phyloP scores from a whole-genome alignment of 2,113 vertebrate species.

The Colius striatus region DNA sequence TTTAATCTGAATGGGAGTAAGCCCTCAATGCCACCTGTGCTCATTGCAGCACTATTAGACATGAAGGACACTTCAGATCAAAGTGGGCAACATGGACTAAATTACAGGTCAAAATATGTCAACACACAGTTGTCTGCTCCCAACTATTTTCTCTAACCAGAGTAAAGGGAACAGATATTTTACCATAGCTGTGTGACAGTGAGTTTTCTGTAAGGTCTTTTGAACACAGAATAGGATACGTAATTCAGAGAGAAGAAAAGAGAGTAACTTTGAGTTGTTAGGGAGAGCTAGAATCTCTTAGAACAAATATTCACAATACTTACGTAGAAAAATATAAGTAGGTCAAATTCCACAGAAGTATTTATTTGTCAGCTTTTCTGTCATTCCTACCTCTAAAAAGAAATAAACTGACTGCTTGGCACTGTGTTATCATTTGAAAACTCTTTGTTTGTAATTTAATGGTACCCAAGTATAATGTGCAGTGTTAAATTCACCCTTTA shows the following conservation, averaged over 20 bases:
- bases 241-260: background rate
- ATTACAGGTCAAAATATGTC: background rate
- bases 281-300: background rate
- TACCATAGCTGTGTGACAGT: background rate
- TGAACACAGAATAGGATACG: background rate
- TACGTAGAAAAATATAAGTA: background rate
- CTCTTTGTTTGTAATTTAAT: background rate
- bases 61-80: background rate
- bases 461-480: background rate
- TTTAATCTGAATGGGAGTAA: background rate
- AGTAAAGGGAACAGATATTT: background rate
- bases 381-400: background rate
- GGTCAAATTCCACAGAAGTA: background rate
- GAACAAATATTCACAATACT: background rate
- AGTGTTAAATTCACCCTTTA: background rate
- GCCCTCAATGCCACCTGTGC: background rate
- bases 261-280: background rate
- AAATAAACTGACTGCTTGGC: background rate
- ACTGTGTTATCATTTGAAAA: background rate
- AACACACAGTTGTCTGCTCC: background rate
- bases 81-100: rapidly evolving
- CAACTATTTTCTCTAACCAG: background rate
- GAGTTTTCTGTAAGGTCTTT: background rate
- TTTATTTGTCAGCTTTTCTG: background rate
- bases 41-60: background rate